phyloP scores from a whole-genome alignment of 2,888 invertebrate species.

The Eristalis tenax region DNA sequence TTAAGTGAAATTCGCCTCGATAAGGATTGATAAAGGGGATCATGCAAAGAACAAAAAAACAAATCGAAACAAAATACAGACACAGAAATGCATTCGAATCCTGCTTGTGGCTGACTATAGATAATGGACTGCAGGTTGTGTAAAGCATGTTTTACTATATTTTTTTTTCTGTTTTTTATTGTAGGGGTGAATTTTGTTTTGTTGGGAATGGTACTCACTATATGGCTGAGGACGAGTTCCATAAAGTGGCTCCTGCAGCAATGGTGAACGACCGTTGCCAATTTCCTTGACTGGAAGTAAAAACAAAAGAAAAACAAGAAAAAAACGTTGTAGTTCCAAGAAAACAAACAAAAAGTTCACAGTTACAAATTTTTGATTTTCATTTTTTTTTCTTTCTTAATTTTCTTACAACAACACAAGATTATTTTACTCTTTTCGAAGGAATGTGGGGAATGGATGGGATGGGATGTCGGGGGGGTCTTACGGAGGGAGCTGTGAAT shows the following conservation, averaged over 20 bases:
- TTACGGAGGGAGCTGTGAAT: not conserved
- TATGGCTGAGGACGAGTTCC: slow-evolving; percentile 93
- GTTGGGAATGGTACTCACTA: slow-evolving; percentile 85
- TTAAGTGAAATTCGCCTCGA: slow-evolving; percentile 9
- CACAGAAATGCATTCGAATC: not conserved
- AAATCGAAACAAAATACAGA: not conserved
- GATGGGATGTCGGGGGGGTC: not conserved
- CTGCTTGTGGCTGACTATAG: not conserved
- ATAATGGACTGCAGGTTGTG: not conserved
- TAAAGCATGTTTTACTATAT: not conserved
- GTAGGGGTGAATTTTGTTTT: not conserved
- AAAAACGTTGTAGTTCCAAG: slow-evolving; percentile 65
- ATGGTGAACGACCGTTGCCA: slow-evolving; percentile 88
- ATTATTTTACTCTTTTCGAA: not conserved
- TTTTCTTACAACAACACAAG: slow-evolving; percentile 14
- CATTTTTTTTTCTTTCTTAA: slow-evolving; percentile 1
- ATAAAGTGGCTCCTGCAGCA: slow-evolving; percentile 93
- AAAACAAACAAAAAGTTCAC: not conserved
- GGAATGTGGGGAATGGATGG: not conserved
- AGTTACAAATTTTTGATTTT: too few relatives aligned
- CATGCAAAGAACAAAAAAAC: not conserved
- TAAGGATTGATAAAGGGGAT: not conserved
- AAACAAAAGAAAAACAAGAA: slow-evolving; percentile 76
- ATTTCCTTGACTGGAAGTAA: slow-evolving; percentile 81
- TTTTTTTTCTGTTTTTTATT: not conserved